These are phyloP conservation scores for Oreochromis spilurus DNA, from an alignment of 2,113 vertebrate species.

Conservation along the genomic window DNA sequence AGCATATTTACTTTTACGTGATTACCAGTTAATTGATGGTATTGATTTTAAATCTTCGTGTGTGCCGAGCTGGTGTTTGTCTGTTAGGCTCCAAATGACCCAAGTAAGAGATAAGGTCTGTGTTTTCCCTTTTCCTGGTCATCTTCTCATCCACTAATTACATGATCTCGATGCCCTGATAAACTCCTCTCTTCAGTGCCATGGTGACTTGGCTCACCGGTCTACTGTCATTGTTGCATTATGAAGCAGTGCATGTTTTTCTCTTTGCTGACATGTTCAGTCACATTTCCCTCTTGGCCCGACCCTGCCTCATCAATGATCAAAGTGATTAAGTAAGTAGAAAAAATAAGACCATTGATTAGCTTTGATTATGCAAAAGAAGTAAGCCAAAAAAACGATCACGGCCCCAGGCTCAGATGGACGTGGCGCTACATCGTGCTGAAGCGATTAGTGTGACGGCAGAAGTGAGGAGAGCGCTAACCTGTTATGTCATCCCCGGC, in stretches of 20 bases:
- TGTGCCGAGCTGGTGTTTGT: not conserved
- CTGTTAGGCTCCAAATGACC: not conserved
- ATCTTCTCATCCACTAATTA: slow-evolving; percentile 27
- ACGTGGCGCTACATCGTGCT: slow-evolving; percentile 51
- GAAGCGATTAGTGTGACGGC: slow-evolving; percentile 38
- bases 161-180: slow-evolving; percentile 29
- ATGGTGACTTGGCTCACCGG: not conserved
- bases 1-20: not conserved
- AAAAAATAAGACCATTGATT: slow-evolving; percentile 61
- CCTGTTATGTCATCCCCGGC: slow-evolving; percentile 14
- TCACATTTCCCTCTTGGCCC: slow-evolving; percentile 38
- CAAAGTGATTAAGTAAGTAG: slow-evolving; percentile 59
- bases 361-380: slow-evolving; percentile 59
- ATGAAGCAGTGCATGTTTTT: slow-evolving; percentile 50
- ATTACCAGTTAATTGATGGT: not conserved
- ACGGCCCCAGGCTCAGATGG: not conserved
- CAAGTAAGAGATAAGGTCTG: not conserved
- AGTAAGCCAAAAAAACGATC: slow-evolving; percentile 23
- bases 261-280: slow-evolving; percentile 48
- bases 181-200: not conserved
- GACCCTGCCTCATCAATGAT: slow-evolving; percentile 51
- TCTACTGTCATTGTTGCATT: slow-evolving; percentile 44
- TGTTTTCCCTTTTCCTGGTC: not conserved
- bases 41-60: not conserved
- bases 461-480: not conserved